Evolutionary conservation across 2,113 vertebrate genomes (phyloP), one percentile per base, ranked within the genome.

Genomic region (Mastomys natalensis): DNA sequence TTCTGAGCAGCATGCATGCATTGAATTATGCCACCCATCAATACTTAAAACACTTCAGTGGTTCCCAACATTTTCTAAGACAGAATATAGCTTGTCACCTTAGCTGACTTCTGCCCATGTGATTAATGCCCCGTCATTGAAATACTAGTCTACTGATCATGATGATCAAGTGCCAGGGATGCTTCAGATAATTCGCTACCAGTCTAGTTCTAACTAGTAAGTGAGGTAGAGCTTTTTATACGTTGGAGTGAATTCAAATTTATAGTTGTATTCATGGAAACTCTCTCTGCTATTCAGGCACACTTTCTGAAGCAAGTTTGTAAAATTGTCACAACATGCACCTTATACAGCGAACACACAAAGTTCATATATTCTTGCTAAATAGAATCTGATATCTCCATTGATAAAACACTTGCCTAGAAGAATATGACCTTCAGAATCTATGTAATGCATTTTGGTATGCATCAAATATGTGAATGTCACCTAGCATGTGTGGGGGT

Each of bases 181-280:
- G 4, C 26, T 88, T 92, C 96, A 93, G 58, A 76, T 94, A 84
- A 96, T 87, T 97, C 62, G 96, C 80, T 89, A 72, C 55, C 29
- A 45, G 40, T n/a, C 68, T 78, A 91, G 68, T 81, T 77, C 68
- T 73, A 74, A 87, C 95, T 78, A 62, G 77, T 64, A 43, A 96
- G 31, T 89, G 37, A 13, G 10, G n/a, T 78, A 74, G 68, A 76
- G 21, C 17, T 92, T 91, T 87, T 92, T 73, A 93, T 94, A 93
- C 95, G 89, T 96, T 81, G 80, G 64, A 87, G 93, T 73, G 70
- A 96, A 94, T 80, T 96, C 92, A 97, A 97, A 91, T 89, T 93
- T 94, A 94, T 87, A 70, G 19, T 87, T 93, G 29, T 13, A n/a
- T 40, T 64, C 55, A 9, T 45, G 26, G 5, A 76, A 80, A 53